These are phyloP conservation scores for Ecdyonurus torrentis DNA, from an alignment of 2,888 invertebrate species.

Conservation along the genomic window DNA sequence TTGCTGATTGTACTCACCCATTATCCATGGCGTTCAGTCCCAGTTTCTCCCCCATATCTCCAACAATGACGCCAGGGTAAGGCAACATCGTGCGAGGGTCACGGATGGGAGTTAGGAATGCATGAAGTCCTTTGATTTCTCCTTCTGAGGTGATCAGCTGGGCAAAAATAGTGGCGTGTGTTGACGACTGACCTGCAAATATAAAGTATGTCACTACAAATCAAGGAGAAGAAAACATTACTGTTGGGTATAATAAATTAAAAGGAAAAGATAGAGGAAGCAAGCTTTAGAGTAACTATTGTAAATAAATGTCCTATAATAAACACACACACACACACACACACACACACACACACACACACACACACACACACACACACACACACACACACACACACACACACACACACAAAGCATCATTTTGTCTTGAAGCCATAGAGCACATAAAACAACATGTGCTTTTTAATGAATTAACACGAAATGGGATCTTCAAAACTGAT, in stretches of 20 bases:
- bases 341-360: too few relatives aligned
- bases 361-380: too few relatives aligned
- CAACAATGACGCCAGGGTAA: slow-evolving; percentile 70
- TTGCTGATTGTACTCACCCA: slow-evolving; percentile 45
- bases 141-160: slow-evolving; percentile 70
- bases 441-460: too few relatives aligned
- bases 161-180: slow-evolving; percentile 75
- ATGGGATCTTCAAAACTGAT: too few relatives aligned
- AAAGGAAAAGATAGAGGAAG: background rate
- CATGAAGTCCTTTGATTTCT: slow-evolving; percentile 68
- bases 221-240: too few relatives aligned
- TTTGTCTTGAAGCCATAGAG: too few relatives aligned
- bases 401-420: too few relatives aligned
- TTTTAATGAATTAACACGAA: too few relatives aligned
- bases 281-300: background rate
- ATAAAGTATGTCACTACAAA: too few relatives aligned
- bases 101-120: slow-evolving; percentile 73
- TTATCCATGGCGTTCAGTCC: slow-evolving; percentile 87
- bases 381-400: too few relatives aligned
- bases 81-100: slow-evolving; percentile 57
- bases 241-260: background rate
- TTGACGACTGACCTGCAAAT: slow-evolving; percentile 54
- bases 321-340: too few relatives aligned
- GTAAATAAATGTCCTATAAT: too few relatives aligned
- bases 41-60: slow-evolving; percentile 86